These are phyloP conservation scores for Rhynchonycteris naso DNA, from an alignment of 2,797 vertebrate species.

Conservation along the genomic window DNA sequence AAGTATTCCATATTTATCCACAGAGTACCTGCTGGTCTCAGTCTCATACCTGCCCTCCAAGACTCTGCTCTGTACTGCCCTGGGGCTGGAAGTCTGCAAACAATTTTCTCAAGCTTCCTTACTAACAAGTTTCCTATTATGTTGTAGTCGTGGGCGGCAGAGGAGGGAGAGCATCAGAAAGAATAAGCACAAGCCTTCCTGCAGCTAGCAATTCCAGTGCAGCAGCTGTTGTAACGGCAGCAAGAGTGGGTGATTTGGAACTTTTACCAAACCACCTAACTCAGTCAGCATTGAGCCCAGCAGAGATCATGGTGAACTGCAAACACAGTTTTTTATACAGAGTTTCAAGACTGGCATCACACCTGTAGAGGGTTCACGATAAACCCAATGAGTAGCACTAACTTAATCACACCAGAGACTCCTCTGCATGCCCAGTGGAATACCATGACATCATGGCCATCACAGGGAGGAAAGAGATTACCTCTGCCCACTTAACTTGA, in stretches of 20 bases:
- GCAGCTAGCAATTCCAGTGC: background rate
- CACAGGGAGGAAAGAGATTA: background rate
- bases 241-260: background rate
- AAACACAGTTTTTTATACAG: background rate
- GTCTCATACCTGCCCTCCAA: background rate
- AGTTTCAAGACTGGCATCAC: background rate
- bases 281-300: background rate
- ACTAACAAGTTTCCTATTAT: background rate
- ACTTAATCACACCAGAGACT: background rate
- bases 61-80: background rate
- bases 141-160: background rate
- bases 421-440: background rate
- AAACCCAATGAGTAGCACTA: background rate
- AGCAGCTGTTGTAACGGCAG: background rate
- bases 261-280: background rate
- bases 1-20: background rate
- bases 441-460: background rate
- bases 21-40: background rate
- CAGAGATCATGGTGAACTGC: background rate
- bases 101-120: background rate
- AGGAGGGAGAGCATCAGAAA: background rate
- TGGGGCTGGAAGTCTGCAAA: background rate
- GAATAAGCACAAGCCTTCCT: background rate
- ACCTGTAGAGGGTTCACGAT: background rate
- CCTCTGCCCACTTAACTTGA: background rate